Evolutionary conservation across 2,113 vertebrate genomes (phyloP), one percentile per base, ranked within the genome.

Genomic region (Urocolius indicus): DNA sequence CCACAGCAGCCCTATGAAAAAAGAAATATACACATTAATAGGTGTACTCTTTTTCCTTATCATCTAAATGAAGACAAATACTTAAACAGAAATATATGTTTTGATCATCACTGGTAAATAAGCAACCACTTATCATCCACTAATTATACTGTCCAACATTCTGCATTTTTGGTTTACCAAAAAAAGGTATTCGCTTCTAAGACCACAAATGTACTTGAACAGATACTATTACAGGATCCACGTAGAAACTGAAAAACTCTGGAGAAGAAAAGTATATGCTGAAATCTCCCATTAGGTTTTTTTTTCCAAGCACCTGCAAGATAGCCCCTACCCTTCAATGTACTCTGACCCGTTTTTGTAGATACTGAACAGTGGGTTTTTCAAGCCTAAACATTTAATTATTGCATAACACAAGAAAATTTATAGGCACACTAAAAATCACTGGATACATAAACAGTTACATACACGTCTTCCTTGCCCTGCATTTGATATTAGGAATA

Each of bases 1-100:
- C 99, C 96, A 99, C 99, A 14, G 99, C 99, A 97, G 99, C 99
- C 72, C 99, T 99, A 81, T 9, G 75, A 95, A 61, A 97, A 54
- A 69, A 59, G 32, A 68, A 19, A 41, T n/a, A 41, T 10, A 87
- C 5, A 43, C 14, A 78, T 55, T 71, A n/a, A 61, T 32, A 14
- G 6, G 24, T 38, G 23, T 66, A 63, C 5, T 52, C 18, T 57
- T 71, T 63, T 81, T 84, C 55, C 45, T 10, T 14, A 34, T 79
- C 15, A 38, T 22, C n/a, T 43, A 92, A 45, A 36, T 67, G 20
- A 93, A 83, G 14, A 90, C 2, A 91, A 67, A 85, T 8, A 38
- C 23, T 78, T 66, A 55, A 71, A 81, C 0, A 72, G 24, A 55
- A 88, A 84, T 6, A 2, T 22, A 67, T 9, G 18, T 32, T 91